A percentile compares a stretch with the other conserved stretches of the same genome.
Conservation (phyloP, 1,140 invertebrate species). For the Drosophila sp. region DNA sequence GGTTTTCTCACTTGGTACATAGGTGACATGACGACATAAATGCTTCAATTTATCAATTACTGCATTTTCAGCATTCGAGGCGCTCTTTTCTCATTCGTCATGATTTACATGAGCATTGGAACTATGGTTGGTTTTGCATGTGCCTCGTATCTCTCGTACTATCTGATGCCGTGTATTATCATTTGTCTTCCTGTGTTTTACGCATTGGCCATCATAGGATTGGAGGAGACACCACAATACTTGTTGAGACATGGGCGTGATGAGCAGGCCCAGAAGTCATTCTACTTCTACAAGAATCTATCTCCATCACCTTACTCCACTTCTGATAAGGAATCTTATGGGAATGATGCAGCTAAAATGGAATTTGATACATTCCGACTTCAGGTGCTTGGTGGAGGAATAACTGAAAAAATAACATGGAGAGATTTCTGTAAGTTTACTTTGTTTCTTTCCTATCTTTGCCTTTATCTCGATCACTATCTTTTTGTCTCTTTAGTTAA, state of each 20-base stretch:
- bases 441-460: not conserved
- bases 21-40: too few species aligned
- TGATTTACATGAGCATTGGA: slow-evolving; percentile 65
- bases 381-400: slow-evolving; percentile 61
- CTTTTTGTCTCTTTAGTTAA: slow-evolving; percentile 42
- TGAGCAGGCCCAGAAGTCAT: slow-evolving; percentile 53
- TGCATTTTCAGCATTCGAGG: slow-evolving; percentile 53
- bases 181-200: slow-evolving; percentile 52
- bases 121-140: slow-evolving; percentile 56
- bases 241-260: slow-evolving; percentile 50
- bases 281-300: slow-evolving; percentile 69
- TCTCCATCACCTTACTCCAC: not conserved
- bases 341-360: slow-evolving; percentile 47
- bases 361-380: slow-evolving; percentile 66
- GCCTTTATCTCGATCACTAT: slow-evolving; percentile 6
- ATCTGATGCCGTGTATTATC: slow-evolving; percentile 63
- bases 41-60: too few species aligned
- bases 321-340: slow-evolving; percentile 40
- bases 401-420: slow-evolving; percentile 43
- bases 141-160: slow-evolving; percentile 58
- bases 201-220: slow-evolving; percentile 47
- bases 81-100: slow-evolving; percentile 61
- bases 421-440: slow-evolving; percentile 61
- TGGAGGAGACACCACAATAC: slow-evolving; percentile 61
- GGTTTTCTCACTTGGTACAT: too few species aligned